Percentiles rank a stretch among this genome's conserved stretches.
phyloP scores from a whole-genome alignment of 2,888 invertebrate species.

The Aleiodes alternator region DNA sequence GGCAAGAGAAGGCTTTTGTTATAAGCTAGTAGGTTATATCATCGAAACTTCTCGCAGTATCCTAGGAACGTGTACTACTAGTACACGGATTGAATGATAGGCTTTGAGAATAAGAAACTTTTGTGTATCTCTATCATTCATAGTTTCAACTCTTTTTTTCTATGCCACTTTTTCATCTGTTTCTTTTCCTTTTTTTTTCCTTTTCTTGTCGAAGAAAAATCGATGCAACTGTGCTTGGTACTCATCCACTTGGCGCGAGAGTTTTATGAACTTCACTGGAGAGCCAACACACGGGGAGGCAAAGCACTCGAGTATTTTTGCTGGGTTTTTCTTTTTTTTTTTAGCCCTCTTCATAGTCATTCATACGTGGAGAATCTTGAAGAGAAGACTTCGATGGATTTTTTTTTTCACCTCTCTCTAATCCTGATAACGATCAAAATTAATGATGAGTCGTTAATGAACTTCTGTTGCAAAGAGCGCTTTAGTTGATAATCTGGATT shows the following conservation, averaged over 20 bases:
- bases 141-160: background rate
- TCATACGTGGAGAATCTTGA: too few relatives aligned
- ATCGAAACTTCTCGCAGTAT: conserved; percentile 9
- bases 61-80: background rate
- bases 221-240: conserved; percentile 7
- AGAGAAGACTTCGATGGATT: too few relatives aligned
- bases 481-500: too few relatives aligned
- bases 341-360: too few relatives aligned
- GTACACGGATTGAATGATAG: conserved; percentile 16
- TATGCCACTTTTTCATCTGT: background rate
- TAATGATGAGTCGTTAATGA: too few relatives aligned
- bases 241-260: conserved; percentile 5
- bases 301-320: too few relatives aligned
- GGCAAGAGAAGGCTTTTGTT: background rate
- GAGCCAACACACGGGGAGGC: too few relatives aligned
- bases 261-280: background rate
- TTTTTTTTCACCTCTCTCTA: too few relatives aligned
- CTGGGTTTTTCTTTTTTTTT: too few relatives aligned
- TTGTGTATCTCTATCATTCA: background rate
- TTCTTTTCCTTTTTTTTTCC: background rate
- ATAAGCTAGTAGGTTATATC: conserved; percentile 7
- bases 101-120: conserved; percentile 6
- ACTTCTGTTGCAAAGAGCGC: too few relatives aligned
- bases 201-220: background rate
- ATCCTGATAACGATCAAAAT: too few relatives aligned